Evolutionary conservation across 2,113 vertebrate species (phyloP), one percentile per base, ranked within the genome.

Genomic region (Xyrauchen texanus): DNA sequence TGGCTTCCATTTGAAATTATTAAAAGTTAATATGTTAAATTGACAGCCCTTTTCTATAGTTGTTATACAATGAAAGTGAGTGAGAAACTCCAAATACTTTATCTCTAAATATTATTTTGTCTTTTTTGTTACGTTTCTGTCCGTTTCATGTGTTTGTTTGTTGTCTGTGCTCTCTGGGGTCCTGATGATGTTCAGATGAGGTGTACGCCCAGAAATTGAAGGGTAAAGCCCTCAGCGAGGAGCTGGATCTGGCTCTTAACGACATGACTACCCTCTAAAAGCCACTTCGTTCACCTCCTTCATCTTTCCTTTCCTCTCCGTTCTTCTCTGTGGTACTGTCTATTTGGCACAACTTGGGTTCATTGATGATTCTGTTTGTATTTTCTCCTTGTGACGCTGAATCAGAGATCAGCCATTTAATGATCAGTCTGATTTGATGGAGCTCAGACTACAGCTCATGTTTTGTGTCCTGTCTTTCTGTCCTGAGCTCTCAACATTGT

Each of bases 191-290:
- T 89, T 58, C 93, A 98, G 97, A 98, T 5, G 96, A 98, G 90
- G 96, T 98, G 67, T 98, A 98, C 86, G 95, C 97, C 42, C 97
- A 99, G 96, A 99, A 99, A 92, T 95, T 99, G 92, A 99, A 98
- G 94, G 98, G 96, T 86, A 99, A 99, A 89, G 96, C 97, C 89
- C 97, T 99, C 87, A 99, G 97, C 0, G 97, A 99, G 90, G 97
- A 99, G 91, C 92, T 99, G 90, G 97, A 99, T 90, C 93, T 99
- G 92, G 97, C 98, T 47, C 96, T 99, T 85, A 99, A 99, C 0
- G 97, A 99, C 91, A 99, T 99, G 94, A 98, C 97, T 63, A 96
- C 96, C 57, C 94, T 98, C 90, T 96, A 94, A 90, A 90, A 0
- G 0, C 83, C 78, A 1, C 51, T 13, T 63, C 47, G 45, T 53